These are phyloP conservation scores for Chlorops oryzae DNA, from an alignment of 1,140 invertebrate genomes.

Conservation along the genomic window DNA sequence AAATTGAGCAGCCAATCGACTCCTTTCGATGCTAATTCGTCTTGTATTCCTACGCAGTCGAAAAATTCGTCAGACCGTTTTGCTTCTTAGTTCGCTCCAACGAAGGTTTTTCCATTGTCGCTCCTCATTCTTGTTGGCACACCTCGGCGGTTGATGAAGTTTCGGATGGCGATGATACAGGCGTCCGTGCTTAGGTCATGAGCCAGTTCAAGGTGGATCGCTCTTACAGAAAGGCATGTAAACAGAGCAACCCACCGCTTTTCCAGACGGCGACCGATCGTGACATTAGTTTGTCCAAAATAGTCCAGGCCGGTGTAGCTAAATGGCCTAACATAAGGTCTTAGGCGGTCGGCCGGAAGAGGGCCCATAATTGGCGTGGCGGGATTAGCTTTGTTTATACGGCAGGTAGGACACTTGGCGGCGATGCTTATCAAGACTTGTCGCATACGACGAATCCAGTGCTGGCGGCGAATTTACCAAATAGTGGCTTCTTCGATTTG, in stretches of 20 bases:
- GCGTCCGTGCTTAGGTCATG: conserved; percentile 12
- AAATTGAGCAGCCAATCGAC: conserved; percentile 33
- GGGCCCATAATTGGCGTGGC: background rate
- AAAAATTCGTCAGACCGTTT: background rate
- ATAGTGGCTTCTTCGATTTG: no score
- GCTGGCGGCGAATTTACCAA: no score
- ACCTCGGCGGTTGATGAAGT: conserved; percentile 24
- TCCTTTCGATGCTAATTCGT: background rate
- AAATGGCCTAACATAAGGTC: conserved; percentile 7
- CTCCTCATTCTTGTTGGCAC: conserved; percentile 24
- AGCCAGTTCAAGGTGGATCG: conserved; percentile 20
- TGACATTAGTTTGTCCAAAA: conserved; percentile 14
- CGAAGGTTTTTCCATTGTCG: conserved; percentile 45
- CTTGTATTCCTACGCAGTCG: background rate
- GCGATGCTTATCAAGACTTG: no score
- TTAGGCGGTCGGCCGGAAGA: background rate
- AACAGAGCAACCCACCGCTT: conserved; percentile 25
- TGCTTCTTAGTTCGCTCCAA: conserved; percentile 29
- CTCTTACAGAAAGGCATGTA: conserved; percentile 19
- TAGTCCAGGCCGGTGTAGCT: conserved; percentile 11
- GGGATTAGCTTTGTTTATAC: conserved; percentile 10
- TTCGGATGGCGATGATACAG: conserved; percentile 12
- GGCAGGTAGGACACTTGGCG: no score
- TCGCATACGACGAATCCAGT: no score
- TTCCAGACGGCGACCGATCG: conserved; percentile 15